Evolutionary conservation across 2,888 invertebrate species (phyloP).

Genomic region (Hedychridium roseum): DNA sequence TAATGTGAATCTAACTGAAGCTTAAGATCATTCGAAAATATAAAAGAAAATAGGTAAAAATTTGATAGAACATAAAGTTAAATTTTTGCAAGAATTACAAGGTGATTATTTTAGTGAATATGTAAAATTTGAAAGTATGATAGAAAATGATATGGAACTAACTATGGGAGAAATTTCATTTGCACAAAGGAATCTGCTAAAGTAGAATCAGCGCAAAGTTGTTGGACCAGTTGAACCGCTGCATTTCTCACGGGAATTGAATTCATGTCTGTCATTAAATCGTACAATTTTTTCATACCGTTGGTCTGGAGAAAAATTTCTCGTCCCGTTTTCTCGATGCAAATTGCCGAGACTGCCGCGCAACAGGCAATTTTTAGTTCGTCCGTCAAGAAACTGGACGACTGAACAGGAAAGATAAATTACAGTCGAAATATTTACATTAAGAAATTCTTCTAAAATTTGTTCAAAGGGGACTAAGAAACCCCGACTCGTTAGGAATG

Average conservation of each 20-base stretch:
- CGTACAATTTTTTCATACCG: constrained; percentile 32
- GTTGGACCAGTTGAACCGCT: constrained; percentile 41
- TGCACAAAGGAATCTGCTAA: constrained; percentile 40
- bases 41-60: constrained; percentile 1
- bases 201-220: constrained; percentile 36
- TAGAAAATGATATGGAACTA: constrained; percentile 10
- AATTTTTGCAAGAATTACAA: no score
- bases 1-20: background rate
- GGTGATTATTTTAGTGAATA: no score
- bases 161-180: constrained; percentile 48
- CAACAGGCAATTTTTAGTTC: constrained; percentile 48
- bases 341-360: constrained; percentile 38
- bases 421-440: no score
- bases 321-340: constrained; percentile 33
- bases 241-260: constrained; percentile 43
- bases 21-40: background rate
- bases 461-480: no score
- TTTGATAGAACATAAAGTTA: constrained; percentile 1
- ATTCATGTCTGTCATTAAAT: constrained; percentile 32
- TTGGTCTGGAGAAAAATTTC: constrained; percentile 30
- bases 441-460: no score
- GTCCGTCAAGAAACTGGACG: constrained; percentile 21
- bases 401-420: constrained; percentile 16
- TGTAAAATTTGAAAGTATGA: background rate
- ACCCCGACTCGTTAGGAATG: no score